Percentiles rank a stretch among this genome's conserved stretches.
These are phyloP conservation scores for Hassar affinis DNA, from an alignment of 2,113 vertebrate genomes.

Conservation along the genomic window DNA sequence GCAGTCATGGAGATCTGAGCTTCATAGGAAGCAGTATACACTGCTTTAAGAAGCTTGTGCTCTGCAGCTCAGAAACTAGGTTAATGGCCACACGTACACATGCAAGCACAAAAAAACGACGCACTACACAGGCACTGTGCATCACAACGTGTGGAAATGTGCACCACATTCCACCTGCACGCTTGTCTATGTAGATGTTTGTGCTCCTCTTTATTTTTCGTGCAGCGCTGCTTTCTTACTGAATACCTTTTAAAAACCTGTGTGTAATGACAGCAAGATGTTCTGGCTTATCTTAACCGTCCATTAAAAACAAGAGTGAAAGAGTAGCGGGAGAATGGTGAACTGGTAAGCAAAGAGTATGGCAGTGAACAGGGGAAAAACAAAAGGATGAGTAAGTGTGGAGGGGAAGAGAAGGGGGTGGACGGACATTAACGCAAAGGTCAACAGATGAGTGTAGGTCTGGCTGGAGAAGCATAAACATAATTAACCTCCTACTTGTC, in stretches of 20 bases:
- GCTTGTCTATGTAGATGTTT: background rate
- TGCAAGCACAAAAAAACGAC: slow-evolving; percentile 69
- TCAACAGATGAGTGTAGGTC: slow-evolving; percentile 58
- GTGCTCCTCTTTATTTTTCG: background rate
- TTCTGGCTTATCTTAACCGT: background rate
- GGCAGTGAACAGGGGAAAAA: background rate
- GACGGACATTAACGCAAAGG: slow-evolving; percentile 64
- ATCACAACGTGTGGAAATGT: slow-evolving; percentile 52
- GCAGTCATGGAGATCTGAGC: slow-evolving; percentile 43
- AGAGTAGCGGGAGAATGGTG: background rate
- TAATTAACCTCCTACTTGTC: slow-evolving; percentile 26
- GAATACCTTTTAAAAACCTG: background rate
- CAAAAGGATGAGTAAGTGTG: background rate
- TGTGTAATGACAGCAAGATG: background rate
- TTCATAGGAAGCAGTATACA: slow-evolving; percentile 46
- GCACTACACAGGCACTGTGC: slow-evolving; percentile 62
- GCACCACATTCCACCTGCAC: slow-evolving; percentile 18
- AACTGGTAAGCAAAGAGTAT: slow-evolving; percentile 13
- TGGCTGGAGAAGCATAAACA: slow-evolving; percentile 12
- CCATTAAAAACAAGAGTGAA: background rate
- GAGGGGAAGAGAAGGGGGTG: background rate
- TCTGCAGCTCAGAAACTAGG: slow-evolving; percentile 66
- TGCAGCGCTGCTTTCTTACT: background rate
- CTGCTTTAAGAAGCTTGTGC: slow-evolving; percentile 59
- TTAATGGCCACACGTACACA: slow-evolving; percentile 70